A percentile compares a stretch with the other conserved stretches of the same genome.
Evolutionary conservation across 2,113 vertebrate species (phyloP).

Genomic region (Oncorhynchus nerka): DNA sequence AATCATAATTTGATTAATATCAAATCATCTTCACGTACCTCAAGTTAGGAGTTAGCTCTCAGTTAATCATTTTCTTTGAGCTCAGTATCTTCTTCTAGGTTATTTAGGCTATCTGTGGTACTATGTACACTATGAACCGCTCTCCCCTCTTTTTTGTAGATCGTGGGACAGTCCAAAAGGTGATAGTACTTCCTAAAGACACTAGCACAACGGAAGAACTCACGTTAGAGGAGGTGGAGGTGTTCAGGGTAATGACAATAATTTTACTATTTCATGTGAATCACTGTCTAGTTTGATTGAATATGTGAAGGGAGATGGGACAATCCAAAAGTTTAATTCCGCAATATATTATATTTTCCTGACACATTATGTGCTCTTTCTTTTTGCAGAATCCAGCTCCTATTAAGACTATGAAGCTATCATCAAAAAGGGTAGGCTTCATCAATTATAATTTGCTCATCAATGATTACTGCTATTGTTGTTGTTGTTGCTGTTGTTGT

Average conservation of each 20-base stretch:
- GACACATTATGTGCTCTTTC: too few relatives aligned
- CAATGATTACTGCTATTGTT: background rate
- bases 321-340: too few relatives aligned
- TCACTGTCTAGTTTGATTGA: too few relatives aligned
- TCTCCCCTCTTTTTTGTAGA: conserved; percentile 42
- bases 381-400: conserved; percentile 53
- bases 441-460: background rate
- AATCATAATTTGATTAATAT: too few relatives aligned
- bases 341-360: background rate
- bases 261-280: background rate
- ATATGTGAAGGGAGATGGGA: too few relatives aligned
- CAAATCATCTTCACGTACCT: too few relatives aligned
- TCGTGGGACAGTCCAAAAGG: conserved; percentile 72
- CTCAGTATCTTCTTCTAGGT: too few relatives aligned
- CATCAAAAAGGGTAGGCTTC: conserved; percentile 67
- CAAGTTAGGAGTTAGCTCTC: too few relatives aligned
- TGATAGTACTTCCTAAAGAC: conserved; percentile 70
- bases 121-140: background rate
- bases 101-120: too few relatives aligned
- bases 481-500: background rate
- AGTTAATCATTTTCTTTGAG: too few relatives aligned
- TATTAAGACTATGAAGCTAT: conserved; percentile 71
- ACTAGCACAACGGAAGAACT: conserved; percentile 63
- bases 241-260: conserved; percentile 63
- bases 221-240: conserved; percentile 70